phyloP scores from a whole-genome alignment of 2,113 vertebrate species.

The Cnemophilus loriae region DNA sequence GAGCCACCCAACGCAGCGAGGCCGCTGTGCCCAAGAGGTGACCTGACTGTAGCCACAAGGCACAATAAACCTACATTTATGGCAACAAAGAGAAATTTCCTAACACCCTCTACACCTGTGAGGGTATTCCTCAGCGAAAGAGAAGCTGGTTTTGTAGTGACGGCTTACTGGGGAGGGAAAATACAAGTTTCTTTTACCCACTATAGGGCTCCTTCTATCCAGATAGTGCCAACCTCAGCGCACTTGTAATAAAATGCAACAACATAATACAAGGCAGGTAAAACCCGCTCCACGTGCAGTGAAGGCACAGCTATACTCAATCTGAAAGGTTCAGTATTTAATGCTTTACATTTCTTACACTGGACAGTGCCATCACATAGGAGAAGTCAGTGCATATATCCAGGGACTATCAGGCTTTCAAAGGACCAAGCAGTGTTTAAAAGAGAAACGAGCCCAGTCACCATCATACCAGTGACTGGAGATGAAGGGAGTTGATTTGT shows the following conservation, averaged over 20 bases:
- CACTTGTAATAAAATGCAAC: not conserved
- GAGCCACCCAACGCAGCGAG: not conserved
- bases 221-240: not conserved
- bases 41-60: rapidly evolving
- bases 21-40: not conserved
- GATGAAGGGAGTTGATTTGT: not conserved
- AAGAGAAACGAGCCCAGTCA: not conserved
- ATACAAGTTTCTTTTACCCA: not conserved
- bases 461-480: not conserved
- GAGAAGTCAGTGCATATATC: not conserved
- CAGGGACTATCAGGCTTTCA: not conserved
- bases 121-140: not conserved
- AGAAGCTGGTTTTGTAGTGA: not conserved
- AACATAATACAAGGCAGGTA: too few species aligned
- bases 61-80: not conserved
- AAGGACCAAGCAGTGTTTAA: not conserved
- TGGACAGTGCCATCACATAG: not conserved
- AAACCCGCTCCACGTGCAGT: not conserved
- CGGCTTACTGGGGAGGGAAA: too few species aligned
- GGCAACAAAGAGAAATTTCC: not conserved
- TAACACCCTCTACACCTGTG: not conserved
- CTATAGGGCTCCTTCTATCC: not conserved
- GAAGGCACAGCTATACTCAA: not conserved
- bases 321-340: not conserved
- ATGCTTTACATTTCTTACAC: not conserved